Percentiles rank a stretch among this genome's conserved stretches.
Conservation (phyloP, 2,888 invertebrate genomes). For the Rhopalosiphum nymphaeae region DNA sequence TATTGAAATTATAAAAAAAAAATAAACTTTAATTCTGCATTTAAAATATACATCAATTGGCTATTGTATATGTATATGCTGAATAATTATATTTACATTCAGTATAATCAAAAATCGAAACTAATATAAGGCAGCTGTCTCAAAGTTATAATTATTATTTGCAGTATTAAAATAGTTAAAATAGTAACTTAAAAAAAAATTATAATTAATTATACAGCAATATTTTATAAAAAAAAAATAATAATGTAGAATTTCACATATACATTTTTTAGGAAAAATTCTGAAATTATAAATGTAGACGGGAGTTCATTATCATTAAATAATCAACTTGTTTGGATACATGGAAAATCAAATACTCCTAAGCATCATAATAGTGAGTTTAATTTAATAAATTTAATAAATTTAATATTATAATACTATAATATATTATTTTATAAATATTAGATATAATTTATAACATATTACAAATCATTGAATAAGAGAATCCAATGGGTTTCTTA, state of each 20-base stretch:
- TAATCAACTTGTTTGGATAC: slow-evolving; percentile 10
- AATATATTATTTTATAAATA: not conserved
- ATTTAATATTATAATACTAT: not conserved
- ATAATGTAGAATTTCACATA: not conserved
- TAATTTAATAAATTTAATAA: no score
- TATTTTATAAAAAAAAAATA: not conserved
- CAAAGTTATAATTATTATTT: not conserved
- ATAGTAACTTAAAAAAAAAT: not conserved
- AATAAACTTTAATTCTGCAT: not conserved
- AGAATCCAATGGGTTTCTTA: not conserved
- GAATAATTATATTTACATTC: not conserved
- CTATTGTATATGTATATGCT: not conserved
- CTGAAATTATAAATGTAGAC: not conserved
- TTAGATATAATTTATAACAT: not conserved
- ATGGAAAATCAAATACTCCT: not conserved
- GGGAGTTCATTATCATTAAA: not conserved
- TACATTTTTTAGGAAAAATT: not conserved
- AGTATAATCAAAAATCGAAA: not conserved
- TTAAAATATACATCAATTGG: not conserved
- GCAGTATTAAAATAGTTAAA: not conserved
- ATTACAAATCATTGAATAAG: not conserved
- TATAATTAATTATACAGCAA: not conserved
- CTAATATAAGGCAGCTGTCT: not conserved
- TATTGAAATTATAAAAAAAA: not conserved
- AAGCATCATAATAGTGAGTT: not conserved